Conservation (phyloP, 2,113 vertebrate genomes). For the Erinaceus europaeus region DNA sequence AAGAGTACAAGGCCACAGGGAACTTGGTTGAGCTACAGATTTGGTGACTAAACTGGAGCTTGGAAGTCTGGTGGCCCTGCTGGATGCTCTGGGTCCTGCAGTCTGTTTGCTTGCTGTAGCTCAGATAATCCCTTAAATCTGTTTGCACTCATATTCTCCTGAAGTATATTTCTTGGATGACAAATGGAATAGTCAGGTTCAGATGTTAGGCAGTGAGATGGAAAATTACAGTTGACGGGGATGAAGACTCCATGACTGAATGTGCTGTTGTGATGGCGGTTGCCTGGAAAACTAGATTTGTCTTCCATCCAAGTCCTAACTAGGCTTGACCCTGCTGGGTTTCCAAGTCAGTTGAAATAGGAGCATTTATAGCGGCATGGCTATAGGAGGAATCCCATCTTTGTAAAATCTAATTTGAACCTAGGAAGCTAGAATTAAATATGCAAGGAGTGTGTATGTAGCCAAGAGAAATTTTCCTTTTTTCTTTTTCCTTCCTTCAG, state of each 20-base stretch:
- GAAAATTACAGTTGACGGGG: not conserved
- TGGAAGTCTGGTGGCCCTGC: conserved; percentile 62
- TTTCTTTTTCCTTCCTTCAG: too few species aligned
- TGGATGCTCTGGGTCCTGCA: conserved; percentile 15
- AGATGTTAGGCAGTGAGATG: not conserved
- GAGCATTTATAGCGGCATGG: too few species aligned
- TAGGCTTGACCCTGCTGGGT: too few species aligned
- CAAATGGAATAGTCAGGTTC: not conserved
- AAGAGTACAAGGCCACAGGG: conserved; percentile 68
- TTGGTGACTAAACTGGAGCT: conserved; percentile 64
- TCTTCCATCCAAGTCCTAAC: too few species aligned
- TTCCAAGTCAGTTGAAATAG: too few species aligned
- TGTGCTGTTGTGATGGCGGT: not conserved
- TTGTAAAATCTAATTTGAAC: not conserved
- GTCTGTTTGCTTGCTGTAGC: not conserved
- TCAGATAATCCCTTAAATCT: conserved; percentile 41
- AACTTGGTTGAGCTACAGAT: conserved; percentile 58
- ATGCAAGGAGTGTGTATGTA: not conserved
- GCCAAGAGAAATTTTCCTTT: not conserved
- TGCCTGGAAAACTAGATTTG: not conserved
- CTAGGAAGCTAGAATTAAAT: not conserved
- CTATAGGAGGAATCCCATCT: too few species aligned
- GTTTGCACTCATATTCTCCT: not conserved
- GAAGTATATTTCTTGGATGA: not conserved
- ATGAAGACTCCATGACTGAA: not conserved